Evolutionary conservation across 2,113 vertebrate genomes (phyloP).

Genomic region (Gymnocephalus cernua): DNA sequence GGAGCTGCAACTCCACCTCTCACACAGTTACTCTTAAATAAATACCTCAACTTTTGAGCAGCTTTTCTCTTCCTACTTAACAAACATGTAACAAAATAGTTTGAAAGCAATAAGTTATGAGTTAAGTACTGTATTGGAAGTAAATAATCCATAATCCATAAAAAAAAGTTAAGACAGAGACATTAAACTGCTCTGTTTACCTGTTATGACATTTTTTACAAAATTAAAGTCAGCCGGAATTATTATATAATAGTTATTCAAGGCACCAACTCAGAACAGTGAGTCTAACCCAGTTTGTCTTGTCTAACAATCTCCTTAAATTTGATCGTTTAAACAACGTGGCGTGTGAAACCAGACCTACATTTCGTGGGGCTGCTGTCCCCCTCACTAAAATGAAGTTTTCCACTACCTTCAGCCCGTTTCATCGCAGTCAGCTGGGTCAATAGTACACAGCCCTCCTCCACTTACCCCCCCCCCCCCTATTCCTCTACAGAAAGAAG

Average conservation of each 20-base stretch:
- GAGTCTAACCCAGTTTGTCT: conserved; percentile 32
- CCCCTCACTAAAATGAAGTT: conserved; percentile 29
- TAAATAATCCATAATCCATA: not conserved
- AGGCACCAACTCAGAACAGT: conserved; percentile 1
- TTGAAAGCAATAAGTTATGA: not conserved
- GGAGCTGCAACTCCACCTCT: conserved; percentile 24
- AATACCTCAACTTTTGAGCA: not conserved
- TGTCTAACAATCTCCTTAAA: conserved; percentile 21
- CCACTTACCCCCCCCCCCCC: conserved; percentile 20
- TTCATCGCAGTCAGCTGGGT: conserved; percentile 63
- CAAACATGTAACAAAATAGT: not conserved
- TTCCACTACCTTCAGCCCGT: conserved; percentile 67
- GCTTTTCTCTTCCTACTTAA: not conserved
- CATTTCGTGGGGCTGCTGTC: conserved; percentile 22
- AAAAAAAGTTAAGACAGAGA: conserved; percentile 11
- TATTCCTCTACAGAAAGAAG: conserved; percentile 29
- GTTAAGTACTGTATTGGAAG: not conserved
- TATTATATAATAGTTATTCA: conserved; percentile 31
- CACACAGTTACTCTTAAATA: not conserved
- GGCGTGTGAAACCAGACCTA: conserved; percentile 41
- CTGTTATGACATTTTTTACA: not conserved
- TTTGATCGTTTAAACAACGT: conserved; percentile 19
- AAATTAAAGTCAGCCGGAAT: conserved; percentile 21
- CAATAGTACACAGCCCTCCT: conserved; percentile 55
- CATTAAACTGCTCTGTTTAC: not conserved